Conservation (phyloP, 2,888 invertebrate genomes). For the Megaustenia siamemsis region DNA sequence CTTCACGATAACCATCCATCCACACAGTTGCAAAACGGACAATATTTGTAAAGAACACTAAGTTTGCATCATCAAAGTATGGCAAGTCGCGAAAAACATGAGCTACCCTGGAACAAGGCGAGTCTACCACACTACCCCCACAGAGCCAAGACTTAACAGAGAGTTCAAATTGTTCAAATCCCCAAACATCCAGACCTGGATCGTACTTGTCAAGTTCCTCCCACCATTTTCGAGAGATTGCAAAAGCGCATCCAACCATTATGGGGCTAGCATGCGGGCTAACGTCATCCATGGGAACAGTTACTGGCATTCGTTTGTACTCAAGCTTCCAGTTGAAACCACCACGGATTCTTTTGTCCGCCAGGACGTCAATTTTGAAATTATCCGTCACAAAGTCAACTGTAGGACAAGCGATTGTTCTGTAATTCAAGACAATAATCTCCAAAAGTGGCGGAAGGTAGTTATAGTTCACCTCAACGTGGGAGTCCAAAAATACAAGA, state of each 20-base stretch:
- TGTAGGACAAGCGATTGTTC: conserved; percentile 47
- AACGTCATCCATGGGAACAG: conserved; percentile 11
- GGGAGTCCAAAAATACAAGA: conserved; percentile 54
- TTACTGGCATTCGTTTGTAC: background rate
- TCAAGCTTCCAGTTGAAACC: background rate
- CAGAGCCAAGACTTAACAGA: conserved; percentile 87
- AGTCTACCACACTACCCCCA: conserved; percentile 61
- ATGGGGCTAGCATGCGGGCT: conserved; percentile 52
- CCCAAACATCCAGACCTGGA: conserved; percentile 99
- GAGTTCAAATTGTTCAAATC: conserved; percentile 94
- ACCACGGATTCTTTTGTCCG: background rate
- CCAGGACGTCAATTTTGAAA: background rate
- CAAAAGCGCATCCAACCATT: conserved; percentile 92
- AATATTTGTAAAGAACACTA: background rate
- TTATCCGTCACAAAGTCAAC: conserved; percentile 23
- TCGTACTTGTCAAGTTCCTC: conserved; percentile 96
- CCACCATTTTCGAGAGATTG: conserved; percentile 95
- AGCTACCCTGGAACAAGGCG: conserved; percentile 63
- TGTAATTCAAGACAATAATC: conserved; percentile 32
- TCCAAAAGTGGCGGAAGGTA: conserved; percentile 52
- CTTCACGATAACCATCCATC: conserved; percentile 44
- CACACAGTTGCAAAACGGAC: conserved; percentile 27
- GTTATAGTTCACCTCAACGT: conserved; percentile 52
- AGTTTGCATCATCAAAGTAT: background rate
- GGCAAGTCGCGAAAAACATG: conserved; percentile 50